These are phyloP conservation scores for Ophioderma brevispina DNA, from an alignment of 35 echinoderm and acorn worm genomes.

Conservation along the genomic window DNA sequence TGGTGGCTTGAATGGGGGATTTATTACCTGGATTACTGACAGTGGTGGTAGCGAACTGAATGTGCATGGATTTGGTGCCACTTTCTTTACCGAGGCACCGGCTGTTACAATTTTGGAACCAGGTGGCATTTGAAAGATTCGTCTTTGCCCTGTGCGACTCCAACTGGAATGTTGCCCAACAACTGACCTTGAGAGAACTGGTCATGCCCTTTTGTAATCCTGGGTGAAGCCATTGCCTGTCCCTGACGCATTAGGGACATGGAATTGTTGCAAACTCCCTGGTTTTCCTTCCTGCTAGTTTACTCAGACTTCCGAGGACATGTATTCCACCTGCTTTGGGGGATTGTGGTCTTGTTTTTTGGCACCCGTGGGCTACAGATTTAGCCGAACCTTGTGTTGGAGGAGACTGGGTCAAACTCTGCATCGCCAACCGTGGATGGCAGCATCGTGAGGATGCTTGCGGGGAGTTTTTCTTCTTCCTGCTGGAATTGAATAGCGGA, in stretches of 20 bases:
- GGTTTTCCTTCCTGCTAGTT: not conserved
- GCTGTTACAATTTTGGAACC: constrained; percentile 44
- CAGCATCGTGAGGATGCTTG: not conserved
- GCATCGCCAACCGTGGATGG: not conserved
- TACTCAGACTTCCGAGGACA: not conserved
- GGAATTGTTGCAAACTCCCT: not conserved
- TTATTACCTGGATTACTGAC: too few species aligned
- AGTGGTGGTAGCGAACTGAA: not conserved
- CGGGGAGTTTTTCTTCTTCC: not conserved
- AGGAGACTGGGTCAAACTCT: not conserved
- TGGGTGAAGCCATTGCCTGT: constrained; percentile 26
- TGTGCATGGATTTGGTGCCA: not conserved
- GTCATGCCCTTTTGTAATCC: constrained; percentile 24
- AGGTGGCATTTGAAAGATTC: constrained; percentile 39
- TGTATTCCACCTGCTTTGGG: not conserved
- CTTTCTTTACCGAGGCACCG: not conserved
- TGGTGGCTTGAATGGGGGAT: too few species aligned
- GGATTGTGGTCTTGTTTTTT: not conserved
- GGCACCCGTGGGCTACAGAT: not conserved
- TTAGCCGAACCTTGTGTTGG: too few species aligned
- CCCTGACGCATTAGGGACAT: constrained; percentile 13
- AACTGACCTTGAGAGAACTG: constrained; percentile 31
- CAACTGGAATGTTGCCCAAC: constrained; percentile 22
- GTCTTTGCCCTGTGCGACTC: constrained; percentile 51
- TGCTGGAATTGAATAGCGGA: not conserved